Percentiles rank a stretch among this genome's conserved stretches.
Conservation (phyloP, 2,888 invertebrate genomes). For the Coenonympha arcania region DNA sequence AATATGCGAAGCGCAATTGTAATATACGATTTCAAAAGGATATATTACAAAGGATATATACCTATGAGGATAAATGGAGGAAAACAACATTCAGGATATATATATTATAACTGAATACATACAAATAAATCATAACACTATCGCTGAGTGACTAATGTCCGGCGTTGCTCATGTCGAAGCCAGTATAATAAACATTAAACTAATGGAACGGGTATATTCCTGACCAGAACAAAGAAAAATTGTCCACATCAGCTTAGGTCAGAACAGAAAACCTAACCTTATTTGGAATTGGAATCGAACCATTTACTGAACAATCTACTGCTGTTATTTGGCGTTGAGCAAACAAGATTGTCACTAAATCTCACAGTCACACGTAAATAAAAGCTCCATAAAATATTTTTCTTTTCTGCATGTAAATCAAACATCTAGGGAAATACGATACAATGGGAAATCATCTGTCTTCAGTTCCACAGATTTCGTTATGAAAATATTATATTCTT, state of each 20-base stretch:
- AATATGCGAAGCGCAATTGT: not conserved
- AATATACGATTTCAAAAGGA: not conserved
- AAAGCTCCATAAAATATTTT: not conserved
- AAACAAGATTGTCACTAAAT: not conserved
- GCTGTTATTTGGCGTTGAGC: no score
- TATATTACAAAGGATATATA: not conserved
- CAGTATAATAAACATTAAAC: not conserved
- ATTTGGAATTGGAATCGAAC: no score
- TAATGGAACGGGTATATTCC: not conserved
- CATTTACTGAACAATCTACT: no score
- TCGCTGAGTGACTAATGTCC: constrained; percentile 18
- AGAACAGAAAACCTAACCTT: no score
- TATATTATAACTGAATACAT: constrained; percentile 17
- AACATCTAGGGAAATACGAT: not conserved
- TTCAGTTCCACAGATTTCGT: not conserved
- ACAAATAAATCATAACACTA: no score
- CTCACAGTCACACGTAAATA: not conserved
- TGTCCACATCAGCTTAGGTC: no score
- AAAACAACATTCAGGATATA: constrained; percentile 5
- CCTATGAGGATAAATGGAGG: constrained; percentile 5
- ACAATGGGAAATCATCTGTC: not conserved
- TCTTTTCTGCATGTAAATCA: not conserved
- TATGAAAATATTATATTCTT: constrained; percentile 1
- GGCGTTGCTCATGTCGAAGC: not conserved
- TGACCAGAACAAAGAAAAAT: not conserved